Evolutionary conservation across 2,113 vertebrate species (phyloP).

Genomic region (Clinocottus analis): DNA sequence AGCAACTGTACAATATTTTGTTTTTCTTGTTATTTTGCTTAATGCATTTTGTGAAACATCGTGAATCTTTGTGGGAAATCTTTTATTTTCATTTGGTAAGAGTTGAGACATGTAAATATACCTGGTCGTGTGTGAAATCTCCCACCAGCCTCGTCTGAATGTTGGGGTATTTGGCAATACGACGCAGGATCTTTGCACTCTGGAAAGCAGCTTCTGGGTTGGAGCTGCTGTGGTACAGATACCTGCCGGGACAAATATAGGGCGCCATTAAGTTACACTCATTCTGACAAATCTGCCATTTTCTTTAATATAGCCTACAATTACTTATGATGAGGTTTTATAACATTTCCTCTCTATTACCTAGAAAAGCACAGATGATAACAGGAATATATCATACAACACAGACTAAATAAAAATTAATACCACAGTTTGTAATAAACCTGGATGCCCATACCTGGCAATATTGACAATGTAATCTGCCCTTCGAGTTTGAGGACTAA

Average conservation of each 20-base stretch:
- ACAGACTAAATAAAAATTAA: neutral
- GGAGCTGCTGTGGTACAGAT: constrained; percentile 92
- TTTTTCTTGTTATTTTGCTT: neutral
- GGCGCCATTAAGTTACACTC: neutral
- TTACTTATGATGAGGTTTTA: neutral
- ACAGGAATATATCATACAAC: neutral
- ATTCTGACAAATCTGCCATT: too few relatives aligned
- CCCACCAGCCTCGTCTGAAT: constrained; percentile 95
- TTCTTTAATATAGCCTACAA: neutral
- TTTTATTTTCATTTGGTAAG: neutral
- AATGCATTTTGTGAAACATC: neutral
- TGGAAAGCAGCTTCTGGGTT: constrained; percentile 95
- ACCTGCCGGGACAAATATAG: constrained; percentile 80
- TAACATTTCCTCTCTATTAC: neutral
- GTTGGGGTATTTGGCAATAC: constrained; percentile 93
- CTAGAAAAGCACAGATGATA: neutral
- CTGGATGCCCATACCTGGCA: constrained; percentile 83
- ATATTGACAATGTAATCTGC: constrained; percentile 97
- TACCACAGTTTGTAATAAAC: neutral
- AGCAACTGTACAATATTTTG: neutral
- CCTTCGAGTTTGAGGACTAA: constrained; percentile 93
- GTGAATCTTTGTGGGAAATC: neutral
- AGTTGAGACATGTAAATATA: constrained; percentile 73
- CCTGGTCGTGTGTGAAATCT: constrained; percentile 97
- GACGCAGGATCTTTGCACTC: constrained; percentile 95